phyloP scores from a whole-genome alignment of 1,140 invertebrate genomes.

The Achroia grisella region DNA sequence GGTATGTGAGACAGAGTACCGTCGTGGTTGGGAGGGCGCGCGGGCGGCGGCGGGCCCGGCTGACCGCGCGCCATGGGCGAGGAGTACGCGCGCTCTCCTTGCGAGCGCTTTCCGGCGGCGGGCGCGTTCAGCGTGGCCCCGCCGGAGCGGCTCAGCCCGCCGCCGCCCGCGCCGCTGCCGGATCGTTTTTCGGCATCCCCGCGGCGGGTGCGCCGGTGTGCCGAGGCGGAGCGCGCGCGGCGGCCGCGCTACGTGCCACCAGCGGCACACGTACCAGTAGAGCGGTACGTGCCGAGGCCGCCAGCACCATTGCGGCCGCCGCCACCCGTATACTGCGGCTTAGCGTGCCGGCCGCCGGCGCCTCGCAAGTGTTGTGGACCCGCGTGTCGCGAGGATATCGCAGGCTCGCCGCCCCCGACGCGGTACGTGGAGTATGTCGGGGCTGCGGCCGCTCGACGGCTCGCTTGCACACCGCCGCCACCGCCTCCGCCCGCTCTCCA shows the following conservation, averaged over 20 bases:
- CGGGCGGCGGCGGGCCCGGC: constrained; percentile 60
- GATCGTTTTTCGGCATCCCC: constrained; percentile 73
- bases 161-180: constrained; percentile 65
- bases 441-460: constrained; percentile 72
- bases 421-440: constrained; percentile 75
- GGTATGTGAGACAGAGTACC: constrained; percentile 55
- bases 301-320: constrained; percentile 73
- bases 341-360: constrained; percentile 72
- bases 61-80: constrained; percentile 61
- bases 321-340: constrained; percentile 61
- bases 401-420: constrained; percentile 65
- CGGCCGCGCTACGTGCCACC: constrained; percentile 77
- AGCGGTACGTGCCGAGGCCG: constrained; percentile 78
- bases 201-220: constrained; percentile 63
- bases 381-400: constrained; percentile 69
- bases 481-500: constrained; percentile 66
- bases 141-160: constrained; percentile 67
- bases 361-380: constrained; percentile 69
- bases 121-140: constrained; percentile 71
- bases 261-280: constrained; percentile 80
- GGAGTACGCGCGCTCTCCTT: constrained; percentile 73
- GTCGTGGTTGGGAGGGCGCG: constrained; percentile 39
- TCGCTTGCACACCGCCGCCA: constrained; percentile 76
- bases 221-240: constrained; percentile 67
- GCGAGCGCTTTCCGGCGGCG: constrained; percentile 71